A percentile compares a stretch with the other conserved stretches of the same genome.
These are phyloP conservation scores for Plestiodon gilberti DNA, from an alignment of 2,113 vertebrate species.

Conservation along the genomic window DNA sequence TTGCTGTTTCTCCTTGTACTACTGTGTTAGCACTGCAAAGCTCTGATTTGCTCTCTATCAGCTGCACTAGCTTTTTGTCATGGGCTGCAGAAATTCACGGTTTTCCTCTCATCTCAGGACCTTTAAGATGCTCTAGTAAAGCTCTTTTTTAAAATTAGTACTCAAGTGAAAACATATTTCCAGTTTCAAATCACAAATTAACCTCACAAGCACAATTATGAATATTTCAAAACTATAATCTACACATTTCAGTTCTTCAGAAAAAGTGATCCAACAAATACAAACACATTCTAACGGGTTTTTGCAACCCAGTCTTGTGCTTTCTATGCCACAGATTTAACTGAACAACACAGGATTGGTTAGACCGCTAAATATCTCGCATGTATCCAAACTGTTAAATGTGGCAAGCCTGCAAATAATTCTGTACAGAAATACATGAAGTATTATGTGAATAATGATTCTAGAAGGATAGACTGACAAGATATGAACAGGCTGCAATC, in stretches of 20 bases:
- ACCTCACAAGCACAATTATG: conserved; percentile 41
- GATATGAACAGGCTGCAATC: conserved; percentile 69
- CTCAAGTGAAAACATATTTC: conserved; percentile 49
- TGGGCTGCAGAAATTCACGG: conserved; percentile 78
- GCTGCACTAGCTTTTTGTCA: conserved; percentile 75
- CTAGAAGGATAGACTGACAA: conserved; percentile 80
- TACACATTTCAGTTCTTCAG: conserved; percentile 22
- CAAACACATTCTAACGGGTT: conserved; percentile 51
- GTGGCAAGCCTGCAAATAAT: conserved; percentile 61
- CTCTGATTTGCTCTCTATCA: conserved; percentile 77
- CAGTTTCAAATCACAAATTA: conserved; percentile 31
- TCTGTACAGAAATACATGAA: conserved; percentile 69
- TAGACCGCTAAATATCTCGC: conserved; percentile 76
- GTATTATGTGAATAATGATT: conserved; percentile 60
- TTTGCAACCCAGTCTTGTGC: conserved; percentile 73
- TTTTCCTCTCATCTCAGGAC: conserved; percentile 58
- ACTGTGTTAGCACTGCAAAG: conserved; percentile 68
- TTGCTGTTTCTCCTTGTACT: conserved; percentile 77
- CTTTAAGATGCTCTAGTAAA: conserved; percentile 74
- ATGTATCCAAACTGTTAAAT: conserved; percentile 72
- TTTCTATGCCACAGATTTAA: conserved; percentile 57
- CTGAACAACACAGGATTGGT: conserved; percentile 65
- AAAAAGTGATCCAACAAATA: conserved; percentile 33
- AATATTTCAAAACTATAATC: background rate
- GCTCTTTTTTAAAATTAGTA: conserved; percentile 49